Percentiles rank a stretch among this genome's conserved stretches.
phyloP scores from a whole-genome alignment of 2,888 invertebrate species.

The Zonitis immaculata region DNA sequence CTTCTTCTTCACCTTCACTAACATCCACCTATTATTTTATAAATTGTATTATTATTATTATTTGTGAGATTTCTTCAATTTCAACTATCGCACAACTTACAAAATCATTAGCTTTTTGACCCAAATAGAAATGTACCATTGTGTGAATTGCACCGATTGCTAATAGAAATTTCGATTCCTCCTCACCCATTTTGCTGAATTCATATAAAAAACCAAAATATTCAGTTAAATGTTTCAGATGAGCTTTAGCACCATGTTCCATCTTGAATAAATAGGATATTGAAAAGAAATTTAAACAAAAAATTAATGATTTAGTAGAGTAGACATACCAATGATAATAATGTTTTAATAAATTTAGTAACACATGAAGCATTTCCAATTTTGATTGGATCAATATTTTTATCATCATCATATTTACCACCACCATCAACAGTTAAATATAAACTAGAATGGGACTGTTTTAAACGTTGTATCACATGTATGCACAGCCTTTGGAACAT shows the following conservation, averaged over 20 bases:
- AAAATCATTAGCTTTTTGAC: slow-evolving; percentile 71
- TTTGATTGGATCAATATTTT: slow-evolving; percentile 54
- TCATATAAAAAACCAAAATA: slow-evolving; percentile 90
- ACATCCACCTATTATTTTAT: slow-evolving; percentile 51
- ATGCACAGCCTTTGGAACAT: slow-evolving; percentile 95
- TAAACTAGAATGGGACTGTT: slow-evolving; percentile 57
- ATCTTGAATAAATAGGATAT: slow-evolving; percentile 46
- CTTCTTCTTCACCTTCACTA: slow-evolving; percentile 70
- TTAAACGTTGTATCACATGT: slow-evolving; percentile 87
- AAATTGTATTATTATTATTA: not conserved
- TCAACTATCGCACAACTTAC: no score
- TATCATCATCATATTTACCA: slow-evolving; percentile 48
- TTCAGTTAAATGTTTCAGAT: slow-evolving; percentile 83
- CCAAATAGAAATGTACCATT: slow-evolving; percentile 89
- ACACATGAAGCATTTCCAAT: slow-evolving; percentile 81
- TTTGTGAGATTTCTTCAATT: not conserved
- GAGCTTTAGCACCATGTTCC: slow-evolving; percentile 83
- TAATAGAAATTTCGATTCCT: slow-evolving; percentile 83
- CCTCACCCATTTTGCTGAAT: slow-evolving; percentile 93
- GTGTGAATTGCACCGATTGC: slow-evolving; percentile 83
- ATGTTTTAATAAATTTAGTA: slow-evolving; percentile 85
- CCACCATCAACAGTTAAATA: slow-evolving; percentile 58
- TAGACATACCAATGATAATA: slow-evolving; percentile 74
- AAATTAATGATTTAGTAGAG: no score
- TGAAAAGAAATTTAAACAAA: not conserved